Evolutionary conservation across 1,140 invertebrate genomes (phyloP), one percentile per base, ranked within the genome.

Genomic region (Camponotus pennsylvanicus): DNA sequence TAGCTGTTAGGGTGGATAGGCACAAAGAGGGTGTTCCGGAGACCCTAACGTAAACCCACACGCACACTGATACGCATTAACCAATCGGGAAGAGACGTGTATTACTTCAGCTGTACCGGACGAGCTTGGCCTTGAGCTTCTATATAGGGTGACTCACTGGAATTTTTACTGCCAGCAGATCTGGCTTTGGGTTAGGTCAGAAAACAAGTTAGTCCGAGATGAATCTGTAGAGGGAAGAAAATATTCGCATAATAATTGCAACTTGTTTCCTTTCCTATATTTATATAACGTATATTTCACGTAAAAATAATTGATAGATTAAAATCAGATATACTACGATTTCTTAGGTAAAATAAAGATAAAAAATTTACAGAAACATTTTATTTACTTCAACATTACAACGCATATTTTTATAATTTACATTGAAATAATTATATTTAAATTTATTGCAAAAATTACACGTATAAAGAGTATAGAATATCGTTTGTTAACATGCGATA

Each of bases 41-140:
- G 70, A 86, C 83, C 87, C 85, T 73, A 83, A 57, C 45, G 57
- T 83, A 77, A 86, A 88, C 32, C 67, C 27, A 57, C 86, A 59
- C 61, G 13, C 61, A 42, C 45, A 71, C 11, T 18, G 3, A 34
- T 52, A 49, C 37, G 32, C 63, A 61, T 40, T 61, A n/a, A 70
- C 70, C 69, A 69, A 82, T 86, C 18, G 78, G 63, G n/a, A 80
- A 88, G 57, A 34, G 49, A 66, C 59, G 52, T 37, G 69, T 67
- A 15, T 52, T 61, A 73, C 27, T 66, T 86, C 40, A 77, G 75
- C 70, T 88, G 77, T 75, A 69, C 34, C 55, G 59, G 40, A 61
- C 59, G 42, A 83, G 61, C 57, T 32, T 90, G 78, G 87, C 87
- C 84, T 89, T 89, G 84, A 57, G 11, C 40, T 4, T 18, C 0